phyloP scores from a whole-genome alignment of 2,113 vertebrate genomes.

The Eurypyga helias region DNA sequence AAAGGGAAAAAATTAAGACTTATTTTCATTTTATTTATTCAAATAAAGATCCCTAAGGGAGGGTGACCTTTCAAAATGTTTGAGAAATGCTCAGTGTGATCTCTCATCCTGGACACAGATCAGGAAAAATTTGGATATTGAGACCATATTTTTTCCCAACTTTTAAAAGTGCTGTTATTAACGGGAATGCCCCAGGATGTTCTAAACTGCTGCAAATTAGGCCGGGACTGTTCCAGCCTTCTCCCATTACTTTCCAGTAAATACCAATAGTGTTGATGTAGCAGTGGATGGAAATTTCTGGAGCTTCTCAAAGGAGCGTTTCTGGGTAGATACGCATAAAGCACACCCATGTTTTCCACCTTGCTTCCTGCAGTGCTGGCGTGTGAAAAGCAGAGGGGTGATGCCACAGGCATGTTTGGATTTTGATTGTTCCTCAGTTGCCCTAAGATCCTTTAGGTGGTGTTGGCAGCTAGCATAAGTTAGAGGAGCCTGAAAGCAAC shows the following conservation, averaged over 20 bases:
- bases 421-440: not conserved
- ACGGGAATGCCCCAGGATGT: not conserved
- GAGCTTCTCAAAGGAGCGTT: not conserved
- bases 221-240: not conserved
- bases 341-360: not conserved
- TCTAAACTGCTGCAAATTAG: constrained; percentile 1
- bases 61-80: constrained; percentile 48
- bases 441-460: not conserved
- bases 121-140: constrained; percentile 43
- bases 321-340: not conserved
- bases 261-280: not conserved
- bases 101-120: constrained; percentile 27
- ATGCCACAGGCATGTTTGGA: fast-evolving
- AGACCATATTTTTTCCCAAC: constrained; percentile 40
- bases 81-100: constrained; percentile 40
- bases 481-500: not conserved
- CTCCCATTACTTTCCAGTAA: constrained; percentile 36
- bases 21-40: constrained; percentile 36
- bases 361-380: not conserved
- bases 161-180: constrained; percentile 8
- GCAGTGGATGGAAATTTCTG: constrained; percentile 10
- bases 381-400: not conserved
- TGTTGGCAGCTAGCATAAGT: not conserved
- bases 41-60: constrained; percentile 35
- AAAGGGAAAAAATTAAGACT: not conserved